Conservation (phyloP, 2,797 vertebrate species). For the Apogon talboti region DNA sequence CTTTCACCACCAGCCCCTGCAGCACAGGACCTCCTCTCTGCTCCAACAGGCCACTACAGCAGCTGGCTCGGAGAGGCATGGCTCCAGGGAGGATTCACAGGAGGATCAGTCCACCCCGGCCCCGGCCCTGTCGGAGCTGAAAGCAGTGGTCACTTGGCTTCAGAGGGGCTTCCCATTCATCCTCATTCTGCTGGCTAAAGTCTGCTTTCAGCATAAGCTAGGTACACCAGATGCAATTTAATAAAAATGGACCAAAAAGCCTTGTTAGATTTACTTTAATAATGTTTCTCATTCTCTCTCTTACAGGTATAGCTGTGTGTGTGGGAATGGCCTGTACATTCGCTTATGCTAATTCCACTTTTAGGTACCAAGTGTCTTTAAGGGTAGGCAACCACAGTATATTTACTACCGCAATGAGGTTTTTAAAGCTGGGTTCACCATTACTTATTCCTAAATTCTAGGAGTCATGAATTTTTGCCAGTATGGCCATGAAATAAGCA, state of each 20-base stretch:
- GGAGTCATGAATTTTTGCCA: too few species aligned
- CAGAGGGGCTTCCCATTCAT: slow-evolving; percentile 98
- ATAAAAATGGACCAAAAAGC: neutral
- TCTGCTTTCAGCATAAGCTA: slow-evolving; percentile 97
- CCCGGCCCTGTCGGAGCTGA: slow-evolving; percentile 93
- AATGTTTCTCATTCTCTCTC: slow-evolving; percentile 37
- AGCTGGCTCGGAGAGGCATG: slow-evolving; percentile 85
- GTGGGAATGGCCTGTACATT: slow-evolving; percentile 98
- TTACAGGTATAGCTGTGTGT: slow-evolving; percentile 93
- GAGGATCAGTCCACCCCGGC: slow-evolving; percentile 90
- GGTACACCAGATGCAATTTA: slow-evolving; percentile 76
- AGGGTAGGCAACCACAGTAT: slow-evolving; percentile 81
- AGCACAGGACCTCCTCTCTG: slow-evolving; percentile 89
- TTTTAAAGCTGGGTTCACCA: neutral
- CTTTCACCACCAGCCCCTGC: slow-evolving; percentile 89
- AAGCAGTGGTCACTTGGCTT: slow-evolving; percentile 93
- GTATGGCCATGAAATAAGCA: too few species aligned
- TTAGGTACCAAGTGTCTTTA: slow-evolving; percentile 95
- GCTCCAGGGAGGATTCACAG: slow-evolving; percentile 86
- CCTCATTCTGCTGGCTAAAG: slow-evolving; percentile 94
- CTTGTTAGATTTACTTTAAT: slow-evolving; percentile 1
- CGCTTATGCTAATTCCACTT: slow-evolving; percentile 92
- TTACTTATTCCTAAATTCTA: too few species aligned
- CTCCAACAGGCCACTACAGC: slow-evolving; percentile 88
- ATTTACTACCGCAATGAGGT: neutral